phyloP scores from a whole-genome alignment of 2,113 vertebrate genomes.

The Psittacara wagleri region DNA sequence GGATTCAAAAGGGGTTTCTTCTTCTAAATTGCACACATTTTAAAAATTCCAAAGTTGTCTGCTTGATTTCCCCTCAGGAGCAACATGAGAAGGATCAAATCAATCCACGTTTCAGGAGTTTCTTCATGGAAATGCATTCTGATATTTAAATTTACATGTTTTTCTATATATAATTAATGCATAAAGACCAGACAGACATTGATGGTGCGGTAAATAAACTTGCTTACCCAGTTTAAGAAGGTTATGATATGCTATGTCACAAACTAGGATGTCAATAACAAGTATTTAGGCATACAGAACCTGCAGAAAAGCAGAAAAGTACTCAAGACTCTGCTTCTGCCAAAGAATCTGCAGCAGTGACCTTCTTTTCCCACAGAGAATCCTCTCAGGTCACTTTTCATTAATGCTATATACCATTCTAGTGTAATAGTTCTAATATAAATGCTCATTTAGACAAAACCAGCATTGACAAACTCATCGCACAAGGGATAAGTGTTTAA shows the following conservation, averaged over 20 bases:
- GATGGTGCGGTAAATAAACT: neutral
- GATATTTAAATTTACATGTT: neutral
- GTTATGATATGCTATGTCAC: neutral
- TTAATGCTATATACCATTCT: neutral
- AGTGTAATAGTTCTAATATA: neutral
- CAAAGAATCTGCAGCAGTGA: neutral
- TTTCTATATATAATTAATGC: neutral
- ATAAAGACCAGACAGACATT: neutral
- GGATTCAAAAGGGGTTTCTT: neutral
- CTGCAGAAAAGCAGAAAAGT: neutral
- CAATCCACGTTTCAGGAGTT: neutral
- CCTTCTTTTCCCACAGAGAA: neutral
- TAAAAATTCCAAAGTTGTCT: neutral
- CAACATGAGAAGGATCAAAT: neutral
- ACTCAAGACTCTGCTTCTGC: neutral
- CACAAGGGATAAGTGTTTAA: neutral
- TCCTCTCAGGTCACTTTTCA: neutral
- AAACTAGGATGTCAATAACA: neutral
- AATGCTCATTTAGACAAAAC: neutral
- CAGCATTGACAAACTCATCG: neutral
- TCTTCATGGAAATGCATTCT: neutral
- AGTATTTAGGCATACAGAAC: neutral
- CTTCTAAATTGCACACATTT: neutral
- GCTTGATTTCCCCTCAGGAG: neutral
- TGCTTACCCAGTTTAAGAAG: neutral